Base-by-base conservation (phyloP, 2,888 invertebrate species). In the Oeneis ivallda region DNA sequence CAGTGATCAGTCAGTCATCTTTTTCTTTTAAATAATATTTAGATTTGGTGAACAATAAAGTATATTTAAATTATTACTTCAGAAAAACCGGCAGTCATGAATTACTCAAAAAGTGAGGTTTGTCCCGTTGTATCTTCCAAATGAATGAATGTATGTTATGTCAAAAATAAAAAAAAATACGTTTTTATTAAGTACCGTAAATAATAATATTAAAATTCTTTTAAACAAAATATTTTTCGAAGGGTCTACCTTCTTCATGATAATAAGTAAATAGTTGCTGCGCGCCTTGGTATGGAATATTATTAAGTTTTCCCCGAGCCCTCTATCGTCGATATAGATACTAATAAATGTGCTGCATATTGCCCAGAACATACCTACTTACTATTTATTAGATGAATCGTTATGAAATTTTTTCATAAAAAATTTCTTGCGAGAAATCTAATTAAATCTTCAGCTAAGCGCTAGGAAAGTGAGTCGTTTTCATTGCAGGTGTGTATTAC, bases 311-410 rank as follows among this genome's bases (percentile, higher is more conserved):
- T 58, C 15, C 1, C 10, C 32, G 15, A 32, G 58, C 45, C 56
- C 32, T 54, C 17, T 58, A 34, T 58, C 58, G 58, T 58, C 34
- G 45, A 34, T 34, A 9, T 37, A 37, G n/a, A 58, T 19, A 10
- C 32, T 58, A 58, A 58, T 58, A 58, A 58, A 58, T 34, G 34
- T 45, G 58, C 45, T 34, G 45, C 58, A 56, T 56, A 56, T 56
- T 56, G 39, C 19, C 17, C 13, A 41, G 56, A 19, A 41, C 13
- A 41, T 26, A 11, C 41, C 13, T 41, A 13, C 13, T 7, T 47
- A 34, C n/a, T n/a, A n/a, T 45, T 58, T 58, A 11, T 32, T 11
- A 10, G 45, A 58, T 34, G 34, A 58, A 17, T 47, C 15, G 34
- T 17, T 17, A 47, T 58, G 47, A 45, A 34, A n/a, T n/a, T 26